A percentile compares a stretch with the other conserved stretches of the same genome.
phyloP scores from a whole-genome alignment of 2,797 vertebrate genomes.

The Petrocephalus sullivani region DNA sequence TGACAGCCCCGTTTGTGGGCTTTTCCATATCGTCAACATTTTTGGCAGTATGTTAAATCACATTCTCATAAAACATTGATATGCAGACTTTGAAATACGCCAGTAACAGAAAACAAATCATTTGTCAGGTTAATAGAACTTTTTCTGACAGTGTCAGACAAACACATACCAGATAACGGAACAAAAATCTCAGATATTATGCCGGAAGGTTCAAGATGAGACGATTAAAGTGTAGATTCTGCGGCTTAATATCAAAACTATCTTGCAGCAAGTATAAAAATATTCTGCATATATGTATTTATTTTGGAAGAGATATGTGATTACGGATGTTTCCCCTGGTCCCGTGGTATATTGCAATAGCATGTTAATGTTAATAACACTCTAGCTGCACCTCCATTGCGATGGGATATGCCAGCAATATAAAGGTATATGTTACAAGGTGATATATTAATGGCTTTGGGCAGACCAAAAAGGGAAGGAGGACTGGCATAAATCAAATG shows the following conservation, averaged over 20 bases:
- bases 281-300: not conserved
- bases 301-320: not conserved
- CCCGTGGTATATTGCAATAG: not conserved
- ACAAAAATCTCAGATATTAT: constrained; percentile 1
- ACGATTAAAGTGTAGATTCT: not conserved
- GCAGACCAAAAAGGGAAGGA: not conserved
- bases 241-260: not conserved
- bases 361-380: not conserved
- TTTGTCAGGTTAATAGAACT: not conserved
- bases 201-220: not conserved
- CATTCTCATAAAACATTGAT: not conserved
- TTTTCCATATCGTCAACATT: not conserved
- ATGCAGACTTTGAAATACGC: not conserved
- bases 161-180: not conserved
- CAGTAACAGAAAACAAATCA: not conserved
- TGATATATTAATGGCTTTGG: not conserved
- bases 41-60: not conserved
- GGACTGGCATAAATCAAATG: not conserved
- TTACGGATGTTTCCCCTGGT: not conserved
- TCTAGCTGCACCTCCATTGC: not conserved
- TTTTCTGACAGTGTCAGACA: not conserved
- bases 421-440: not conserved
- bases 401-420: not conserved
- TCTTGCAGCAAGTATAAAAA: not conserved
- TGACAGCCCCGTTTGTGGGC: not conserved